Conservation (phyloP, 2,888 invertebrate species). For the Calameuta pallipes region DNA sequence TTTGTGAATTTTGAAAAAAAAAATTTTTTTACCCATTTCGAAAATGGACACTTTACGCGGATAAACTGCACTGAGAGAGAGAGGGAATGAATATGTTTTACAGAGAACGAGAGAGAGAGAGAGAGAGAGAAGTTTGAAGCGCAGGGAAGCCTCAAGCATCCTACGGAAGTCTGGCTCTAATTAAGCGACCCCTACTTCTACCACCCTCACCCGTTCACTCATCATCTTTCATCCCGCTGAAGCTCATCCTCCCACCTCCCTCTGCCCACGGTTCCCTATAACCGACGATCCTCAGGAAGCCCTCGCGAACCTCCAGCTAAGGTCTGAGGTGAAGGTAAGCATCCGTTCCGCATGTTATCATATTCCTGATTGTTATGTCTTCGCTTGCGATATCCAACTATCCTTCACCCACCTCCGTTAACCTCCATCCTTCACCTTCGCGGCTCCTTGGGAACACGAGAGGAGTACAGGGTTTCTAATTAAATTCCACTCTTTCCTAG, state of each 20-base stretch:
- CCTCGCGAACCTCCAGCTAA: slow-evolving; percentile 39
- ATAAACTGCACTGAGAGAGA: slow-evolving; percentile 53
- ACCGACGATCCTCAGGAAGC: neutral
- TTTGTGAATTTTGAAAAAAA: too few relatives aligned
- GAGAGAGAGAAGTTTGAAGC: slow-evolving; percentile 56
- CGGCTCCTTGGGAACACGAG: slow-evolving; percentile 57
- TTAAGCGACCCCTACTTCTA: slow-evolving; percentile 59
- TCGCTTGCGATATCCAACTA: slow-evolving; percentile 39
- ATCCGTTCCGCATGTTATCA: slow-evolving; percentile 61
- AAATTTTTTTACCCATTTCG: slow-evolving; percentile 48
- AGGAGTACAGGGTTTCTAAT: slow-evolving; percentile 54
- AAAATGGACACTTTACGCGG: slow-evolving; percentile 62
- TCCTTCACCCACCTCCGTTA: neutral
- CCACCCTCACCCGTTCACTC: slow-evolving; percentile 43
- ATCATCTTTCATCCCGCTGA: slow-evolving; percentile 56
- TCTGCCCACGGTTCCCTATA: neutral
- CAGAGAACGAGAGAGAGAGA: neutral
- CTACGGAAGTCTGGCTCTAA: slow-evolving; percentile 66
- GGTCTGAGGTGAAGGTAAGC: slow-evolving; percentile 56
- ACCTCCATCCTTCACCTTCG: slow-evolving; percentile 37
- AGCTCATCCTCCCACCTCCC: neutral
- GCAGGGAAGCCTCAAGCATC: slow-evolving; percentile 63
- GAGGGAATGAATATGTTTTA: too few relatives aligned
- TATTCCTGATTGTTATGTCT: slow-evolving; percentile 64
- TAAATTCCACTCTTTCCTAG: slow-evolving; percentile 63